Evolutionary conservation across 1,140 invertebrate genomes (phyloP), one percentile per base, ranked within the genome.

Genomic region (Zaprionus lachaisei): DNA sequence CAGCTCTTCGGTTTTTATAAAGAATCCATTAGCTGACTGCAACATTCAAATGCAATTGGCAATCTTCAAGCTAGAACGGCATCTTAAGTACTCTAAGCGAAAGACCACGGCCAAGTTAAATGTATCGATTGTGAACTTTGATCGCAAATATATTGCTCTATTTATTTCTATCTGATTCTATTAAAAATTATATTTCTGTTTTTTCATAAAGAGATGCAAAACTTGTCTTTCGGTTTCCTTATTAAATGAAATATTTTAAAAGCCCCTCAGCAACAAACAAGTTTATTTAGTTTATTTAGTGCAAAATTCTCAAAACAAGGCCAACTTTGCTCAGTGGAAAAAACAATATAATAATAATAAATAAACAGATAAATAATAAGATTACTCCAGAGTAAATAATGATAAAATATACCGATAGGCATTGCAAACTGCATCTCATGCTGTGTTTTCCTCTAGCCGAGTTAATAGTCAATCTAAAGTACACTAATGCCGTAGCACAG

Each of bases 201-300:
- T 51, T 11, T 20, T 12, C 14, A 24, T 5, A 4, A 4, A 22
- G 12, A 5, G 4, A 1, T 24, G 3, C 4, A 24, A 24, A 51
- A 51, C 47, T 24, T 24, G 20, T 51, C 44, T 28, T 14, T 61
- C 62, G 15, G 24, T 26, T 70, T 70, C 57, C 57, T 49, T 38
- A n/a, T 28, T 38, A 4, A 17, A 47, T 47, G 4, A 12, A 5
- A 61, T 47, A 62, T 70, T 70, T 20, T 12, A 0, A 47, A 17
- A 22, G 12, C 41, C n/a, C 41, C n/a, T 9, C 2, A 11, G 31
- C 31, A 34, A 34, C 20, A 51, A 51, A 51, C 47, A 51, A 51
- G 47, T 51, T 51, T 12, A 4, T 5, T 22, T 4, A 24, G 20
- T 51, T 51, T 51, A n/a, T n/a, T n/a, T n/a, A n/a, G n/a, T n/a